Percentiles rank a stretch among this genome's conserved stretches.
Evolutionary conservation across 1,140 invertebrate genomes (phyloP).

Genomic region (Liolophura sinensis): DNA sequence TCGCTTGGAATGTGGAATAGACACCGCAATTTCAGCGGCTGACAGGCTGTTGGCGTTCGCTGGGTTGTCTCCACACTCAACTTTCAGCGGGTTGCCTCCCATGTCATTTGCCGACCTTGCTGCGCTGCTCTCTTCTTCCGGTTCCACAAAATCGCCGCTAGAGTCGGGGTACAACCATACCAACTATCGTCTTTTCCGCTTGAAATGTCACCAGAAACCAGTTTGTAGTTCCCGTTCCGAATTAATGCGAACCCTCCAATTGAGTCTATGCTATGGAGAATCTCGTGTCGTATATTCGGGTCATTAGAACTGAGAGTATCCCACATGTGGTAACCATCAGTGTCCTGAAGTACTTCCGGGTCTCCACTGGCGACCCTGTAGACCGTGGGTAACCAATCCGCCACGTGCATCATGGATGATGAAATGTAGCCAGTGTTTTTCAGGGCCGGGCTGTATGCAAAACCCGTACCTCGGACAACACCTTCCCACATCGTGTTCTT

Average conservation of each 20-base stretch:
- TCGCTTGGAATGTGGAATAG: slow-evolving; percentile 23
- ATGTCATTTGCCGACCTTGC: no score
- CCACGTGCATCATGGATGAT: slow-evolving; percentile 79
- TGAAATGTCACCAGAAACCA: slow-evolving; percentile 74
- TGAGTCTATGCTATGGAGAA: slow-evolving; percentile 90
- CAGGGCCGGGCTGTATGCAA: slow-evolving; percentile 79
- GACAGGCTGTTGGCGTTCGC: no score
- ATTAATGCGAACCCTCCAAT: slow-evolving; percentile 72
- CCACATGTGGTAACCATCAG: slow-evolving; percentile 85
- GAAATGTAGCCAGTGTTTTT: slow-evolving; percentile 63
- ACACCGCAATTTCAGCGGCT: no score
- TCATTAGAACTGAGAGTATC: slow-evolving; percentile 64
- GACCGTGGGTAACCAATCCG: slow-evolving; percentile 89
- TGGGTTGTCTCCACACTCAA: no score
- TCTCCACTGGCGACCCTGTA: slow-evolving; percentile 59
- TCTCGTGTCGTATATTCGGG: slow-evolving; percentile 66
- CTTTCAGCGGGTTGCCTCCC: no score
- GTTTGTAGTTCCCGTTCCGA: slow-evolving; percentile 78
- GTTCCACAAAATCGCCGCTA: no score
- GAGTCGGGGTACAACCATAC: slow-evolving; percentile 3
- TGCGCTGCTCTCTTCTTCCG: no score
- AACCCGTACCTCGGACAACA: slow-evolving; percentile 77
- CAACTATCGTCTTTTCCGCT: slow-evolving; percentile 10
- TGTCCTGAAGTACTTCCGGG: slow-evolving; percentile 58
- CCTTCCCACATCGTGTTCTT: slow-evolving; percentile 90